Base-by-base conservation (phyloP, 2,113 vertebrate species). In the Hippopotamus amphibius region DNA sequence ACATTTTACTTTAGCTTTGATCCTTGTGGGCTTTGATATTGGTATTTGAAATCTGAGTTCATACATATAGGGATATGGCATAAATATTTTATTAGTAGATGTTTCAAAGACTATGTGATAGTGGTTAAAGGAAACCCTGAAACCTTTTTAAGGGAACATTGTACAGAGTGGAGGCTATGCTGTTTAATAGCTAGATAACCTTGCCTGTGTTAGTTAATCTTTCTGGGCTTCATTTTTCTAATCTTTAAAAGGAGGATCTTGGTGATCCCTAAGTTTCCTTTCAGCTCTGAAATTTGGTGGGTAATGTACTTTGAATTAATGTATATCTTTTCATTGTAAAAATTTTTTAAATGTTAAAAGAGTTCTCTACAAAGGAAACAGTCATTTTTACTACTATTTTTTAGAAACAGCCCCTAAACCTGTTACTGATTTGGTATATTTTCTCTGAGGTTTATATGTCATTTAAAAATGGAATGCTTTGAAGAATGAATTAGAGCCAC, bases 11-110 rank as follows among this genome's bases (percentile, higher is more conserved):
- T 79, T 63, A 88, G 3, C 28, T 53, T 88, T 83, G 46, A 90
- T 90, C 48, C 46, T 96, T 95, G n/a, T 0, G 43, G 68, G 41
- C n/a, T 83, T 84, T 84, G 87, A 80, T n/a, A 55, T 24, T 93
- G 76, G 26, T 86, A 41, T 89, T 97, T 92, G 72, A 95, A 87
- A 53, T 55, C 43, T 84, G 57, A 86, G 37, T 85, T 88, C 9
- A 17, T 53, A 55, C 46, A 3, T 80, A 6, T 30, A 63, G 48
- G 11, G 14, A 68, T 92, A 43, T 79, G 16, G 30, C 19, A 33
- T 50, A 30, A 48, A 10, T 95, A 79, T 80, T 94, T 85, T 87
- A 33, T 84, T 88, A 55, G 81, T 80, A 82, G 63, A 37, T 95
- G 41, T 72, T 86, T 93, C 85, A 87, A 30, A 84, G 84, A 59